Evolutionary conservation across 1,140 invertebrate genomes (phyloP).

Genomic region (Calliopsis andreniformis): DNA sequence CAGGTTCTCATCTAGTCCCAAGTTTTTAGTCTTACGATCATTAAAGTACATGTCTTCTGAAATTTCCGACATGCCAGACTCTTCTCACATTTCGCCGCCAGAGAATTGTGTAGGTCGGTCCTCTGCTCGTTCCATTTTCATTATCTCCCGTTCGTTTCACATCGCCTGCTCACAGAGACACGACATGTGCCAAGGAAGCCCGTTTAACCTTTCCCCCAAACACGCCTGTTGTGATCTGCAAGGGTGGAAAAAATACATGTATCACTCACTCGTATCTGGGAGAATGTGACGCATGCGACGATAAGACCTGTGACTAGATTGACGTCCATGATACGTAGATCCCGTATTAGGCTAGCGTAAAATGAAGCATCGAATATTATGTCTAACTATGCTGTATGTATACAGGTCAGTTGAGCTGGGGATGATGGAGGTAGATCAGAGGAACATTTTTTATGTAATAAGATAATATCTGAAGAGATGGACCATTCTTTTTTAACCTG

Average conservation of each 20-base stretch:
- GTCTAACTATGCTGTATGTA: too few relatives aligned
- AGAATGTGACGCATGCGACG: constrained; percentile 30
- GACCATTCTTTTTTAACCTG: too few relatives aligned
- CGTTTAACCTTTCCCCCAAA: constrained; percentile 28
- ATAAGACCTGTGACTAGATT: constrained; percentile 45
- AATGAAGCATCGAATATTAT: constrained; percentile 10
- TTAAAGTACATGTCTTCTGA: constrained; percentile 8
- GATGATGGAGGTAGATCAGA: too few relatives aligned
- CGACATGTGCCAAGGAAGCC: constrained; percentile 22
- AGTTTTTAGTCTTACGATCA: background rate
- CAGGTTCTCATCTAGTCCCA: background rate
- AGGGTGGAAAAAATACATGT: constrained; percentile 14
- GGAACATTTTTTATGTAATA: background rate
- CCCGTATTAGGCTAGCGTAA: constrained; percentile 1
- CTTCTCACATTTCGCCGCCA: constrained; percentile 6
- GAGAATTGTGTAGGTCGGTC: background rate
- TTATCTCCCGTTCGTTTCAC: constrained; percentile 51
- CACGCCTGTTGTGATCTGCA: constrained; percentile 20
- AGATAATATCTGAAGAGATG: too few relatives aligned
- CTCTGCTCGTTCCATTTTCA: constrained; percentile 42
- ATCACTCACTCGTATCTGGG: constrained; percentile 29
- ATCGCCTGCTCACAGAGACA: constrained; percentile 2
- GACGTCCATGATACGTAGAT: constrained; percentile 43
- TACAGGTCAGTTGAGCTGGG: too few relatives aligned
- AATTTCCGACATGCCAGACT: constrained; percentile 34